A percentile compares a stretch with the other conserved stretches of the same genome.
These are phyloP conservation scores for Pomatostomus ruficeps DNA, from an alignment of 2,113 vertebrate species.

Conservation along the genomic window DNA sequence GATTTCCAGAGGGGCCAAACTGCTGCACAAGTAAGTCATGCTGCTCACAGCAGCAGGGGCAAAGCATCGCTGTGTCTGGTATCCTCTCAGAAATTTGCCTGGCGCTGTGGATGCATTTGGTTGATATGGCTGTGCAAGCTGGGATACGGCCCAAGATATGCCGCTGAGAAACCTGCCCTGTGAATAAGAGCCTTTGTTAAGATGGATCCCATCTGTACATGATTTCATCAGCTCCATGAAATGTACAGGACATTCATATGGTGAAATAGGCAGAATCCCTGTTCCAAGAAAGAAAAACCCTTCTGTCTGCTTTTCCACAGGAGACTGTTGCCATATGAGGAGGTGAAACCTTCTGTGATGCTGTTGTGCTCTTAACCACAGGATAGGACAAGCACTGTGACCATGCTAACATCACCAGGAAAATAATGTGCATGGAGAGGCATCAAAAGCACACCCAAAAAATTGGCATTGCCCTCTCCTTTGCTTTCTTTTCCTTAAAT, in stretches of 20 bases:
- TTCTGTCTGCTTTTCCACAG: conserved; percentile 26
- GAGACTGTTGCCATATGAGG: not conserved
- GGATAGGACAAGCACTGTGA: not conserved
- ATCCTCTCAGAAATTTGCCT: not conserved
- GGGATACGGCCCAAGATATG: not conserved
- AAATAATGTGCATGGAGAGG: not conserved
- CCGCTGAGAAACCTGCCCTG: not conserved
- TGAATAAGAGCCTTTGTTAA: conserved; percentile 41
- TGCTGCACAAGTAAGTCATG: not conserved
- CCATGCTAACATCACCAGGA: not conserved
- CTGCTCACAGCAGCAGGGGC: not conserved
- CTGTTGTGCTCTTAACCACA: not conserved
- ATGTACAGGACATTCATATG: conserved; percentile 17
- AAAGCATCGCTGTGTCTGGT: not conserved
- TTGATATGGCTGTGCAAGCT: not conserved
- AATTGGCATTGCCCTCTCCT: not conserved
- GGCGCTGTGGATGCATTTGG: not conserved
- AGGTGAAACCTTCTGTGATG: not conserved
- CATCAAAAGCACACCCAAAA: not conserved
- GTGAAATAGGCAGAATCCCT: conserved; percentile 16
- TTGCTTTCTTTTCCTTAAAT: conserved; percentile 15
- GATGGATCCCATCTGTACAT: conserved; percentile 32
- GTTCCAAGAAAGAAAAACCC: conserved; percentile 6
- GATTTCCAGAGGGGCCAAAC: not conserved
- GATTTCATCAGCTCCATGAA: conserved; percentile 17